These are phyloP conservation scores for Shargacucullia verbasci DNA, from an alignment of 2,888 invertebrate genomes.

Conservation along the genomic window DNA sequence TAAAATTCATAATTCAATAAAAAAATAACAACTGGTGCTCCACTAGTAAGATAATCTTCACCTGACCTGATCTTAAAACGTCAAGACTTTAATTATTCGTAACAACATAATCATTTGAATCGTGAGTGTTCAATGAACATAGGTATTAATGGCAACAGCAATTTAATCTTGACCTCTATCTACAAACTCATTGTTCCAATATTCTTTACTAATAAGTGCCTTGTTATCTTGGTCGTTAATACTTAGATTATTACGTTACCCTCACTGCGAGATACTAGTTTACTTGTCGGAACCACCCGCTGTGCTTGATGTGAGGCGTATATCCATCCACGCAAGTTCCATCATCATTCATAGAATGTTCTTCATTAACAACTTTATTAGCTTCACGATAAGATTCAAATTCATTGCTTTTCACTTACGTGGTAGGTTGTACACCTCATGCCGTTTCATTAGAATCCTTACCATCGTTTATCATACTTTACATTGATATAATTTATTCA, in stretches of 20 bases:
- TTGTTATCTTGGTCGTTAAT: conserved; percentile 75
- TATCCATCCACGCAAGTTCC: conserved; percentile 72
- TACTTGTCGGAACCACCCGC: conserved; percentile 84
- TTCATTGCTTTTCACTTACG: conserved; percentile 57
- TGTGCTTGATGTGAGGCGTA: conserved; percentile 86
- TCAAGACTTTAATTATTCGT: conserved; percentile 85
- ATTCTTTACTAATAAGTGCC: conserved; percentile 63
- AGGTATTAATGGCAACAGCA: conserved; percentile 72
- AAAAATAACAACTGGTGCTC: conserved; percentile 29
- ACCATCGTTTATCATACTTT: conserved; percentile 88
- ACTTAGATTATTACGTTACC: conserved; percentile 86
- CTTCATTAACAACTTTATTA: conserved; percentile 65
- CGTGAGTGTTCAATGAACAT: conserved; percentile 84
- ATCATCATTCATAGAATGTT: conserved; percentile 62
- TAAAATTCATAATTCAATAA: conserved; percentile 45
- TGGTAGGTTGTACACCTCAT: conserved; percentile 75
- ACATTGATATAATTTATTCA: conserved; percentile 88
- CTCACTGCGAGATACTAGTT: conserved; percentile 83
- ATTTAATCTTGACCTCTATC: conserved; percentile 63
- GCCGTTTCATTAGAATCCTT: conserved; percentile 85
- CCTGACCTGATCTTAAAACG: conserved; percentile 76
- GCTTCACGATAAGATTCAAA: conserved; percentile 55
- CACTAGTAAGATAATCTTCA: conserved; percentile 23
- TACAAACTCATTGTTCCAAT: conserved; percentile 34
- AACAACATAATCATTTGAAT: conserved; percentile 85